Conservation (phyloP, 2,888 invertebrate genomes). For the Apotomis betuletana region DNA sequence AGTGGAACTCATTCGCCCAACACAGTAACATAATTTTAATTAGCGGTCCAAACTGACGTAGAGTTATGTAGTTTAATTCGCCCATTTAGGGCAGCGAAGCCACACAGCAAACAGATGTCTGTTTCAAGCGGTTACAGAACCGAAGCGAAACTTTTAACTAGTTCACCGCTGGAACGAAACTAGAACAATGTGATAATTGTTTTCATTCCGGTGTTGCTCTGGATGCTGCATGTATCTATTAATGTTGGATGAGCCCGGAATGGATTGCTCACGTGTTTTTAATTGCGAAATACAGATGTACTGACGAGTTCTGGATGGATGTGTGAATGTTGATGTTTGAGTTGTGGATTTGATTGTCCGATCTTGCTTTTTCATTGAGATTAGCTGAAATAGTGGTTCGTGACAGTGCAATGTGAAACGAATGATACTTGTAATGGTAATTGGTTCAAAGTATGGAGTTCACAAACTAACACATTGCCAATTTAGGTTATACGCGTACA, state of each 20-base stretch:
- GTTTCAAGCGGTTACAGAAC: constrained; percentile 28
- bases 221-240: constrained; percentile 31
- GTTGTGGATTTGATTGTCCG: neutral
- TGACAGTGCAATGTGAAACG: too few relatives aligned
- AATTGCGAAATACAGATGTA: constrained; percentile 22
- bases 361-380: neutral
- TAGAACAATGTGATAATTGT: constrained; percentile 42
- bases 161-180: constrained; percentile 37
- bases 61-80: constrained; percentile 31
- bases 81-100: constrained; percentile 28
- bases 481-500: too few relatives aligned
- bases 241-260: constrained; percentile 30
- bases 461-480: too few relatives aligned
- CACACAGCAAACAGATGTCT: constrained; percentile 35
- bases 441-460: too few relatives aligned
- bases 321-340: neutral
- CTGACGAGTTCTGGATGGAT: constrained; percentile 5
- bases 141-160: constrained; percentile 39
- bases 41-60: constrained; percentile 24
- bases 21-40: constrained; percentile 35
- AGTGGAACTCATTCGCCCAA: constrained; percentile 24
- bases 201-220: constrained; percentile 40
- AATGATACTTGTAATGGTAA: too few relatives aligned
- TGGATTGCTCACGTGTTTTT: constrained; percentile 22
- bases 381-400: too few relatives aligned